Base-by-base conservation (phyloP, 2,113 vertebrate genomes). In the Bubo scandiacus region DNA sequence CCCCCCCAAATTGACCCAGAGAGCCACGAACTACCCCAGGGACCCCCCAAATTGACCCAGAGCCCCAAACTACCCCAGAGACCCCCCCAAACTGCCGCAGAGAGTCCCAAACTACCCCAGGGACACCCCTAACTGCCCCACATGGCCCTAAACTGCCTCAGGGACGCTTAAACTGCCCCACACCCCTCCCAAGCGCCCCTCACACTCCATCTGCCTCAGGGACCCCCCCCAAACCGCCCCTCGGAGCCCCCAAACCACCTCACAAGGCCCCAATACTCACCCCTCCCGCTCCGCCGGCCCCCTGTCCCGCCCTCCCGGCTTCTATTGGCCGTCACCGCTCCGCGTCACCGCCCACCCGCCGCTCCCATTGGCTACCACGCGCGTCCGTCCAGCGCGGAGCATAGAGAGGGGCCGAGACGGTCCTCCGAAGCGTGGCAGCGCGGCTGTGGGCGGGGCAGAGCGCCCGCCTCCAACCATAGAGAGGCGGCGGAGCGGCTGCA, bases 291-390 rank as follows among this genome's bases (percentile, higher is more conserved):
- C 57, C 25, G 22, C 15, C 36, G 26, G 34, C 18, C 27, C 40
- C 9, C 6, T 47, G n/a, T 32, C 43, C 63, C 66, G 27, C 45
- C 70, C 55, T 36, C 21, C 25, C 15, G 2, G 1, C 6, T 3
- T 29, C 43, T 25, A 78, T 71, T 78, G 34, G 77, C 14, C 4
- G 1, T 0, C 4, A 2, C 3, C 1, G 0, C 18, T 1, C 0
- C 25, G 21, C 26, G 12, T n/a, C 19, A 1, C 14, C 19, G 10
- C 78, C 49, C 8, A 8, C 0, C 23, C 0, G 5, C 21, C 29
- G 4, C 45, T 11, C 1, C 7, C 6, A 66, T 42, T 79, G n/a
- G 73, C 3, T 6, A 2, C 0, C 0, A 0, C 0, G 0, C 1
- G 0, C 23, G 83, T 79, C 85, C n/a, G 5, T 72, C 81, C 30